Evolutionary conservation across 2,113 vertebrate species (phyloP).

Genomic region (Megalops atlanticus): DNA sequence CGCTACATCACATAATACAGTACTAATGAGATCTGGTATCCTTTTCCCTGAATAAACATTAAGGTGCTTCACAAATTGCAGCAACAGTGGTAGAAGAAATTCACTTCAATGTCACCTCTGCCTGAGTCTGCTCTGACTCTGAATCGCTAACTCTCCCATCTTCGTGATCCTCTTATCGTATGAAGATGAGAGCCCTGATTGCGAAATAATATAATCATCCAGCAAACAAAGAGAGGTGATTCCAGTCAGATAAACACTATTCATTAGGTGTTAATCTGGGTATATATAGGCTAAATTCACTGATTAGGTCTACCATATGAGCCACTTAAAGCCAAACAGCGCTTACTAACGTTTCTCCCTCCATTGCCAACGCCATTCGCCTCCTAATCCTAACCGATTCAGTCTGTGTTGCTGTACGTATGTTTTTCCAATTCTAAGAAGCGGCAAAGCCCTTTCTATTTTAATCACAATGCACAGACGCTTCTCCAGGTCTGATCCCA

Average conservation of each 20-base stretch:
- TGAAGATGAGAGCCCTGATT: neutral
- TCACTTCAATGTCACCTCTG: neutral
- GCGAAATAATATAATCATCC: neutral
- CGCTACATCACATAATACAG: too few species aligned
- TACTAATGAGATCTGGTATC: too few species aligned
- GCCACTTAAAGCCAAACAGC: neutral
- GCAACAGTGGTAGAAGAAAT: neutral
- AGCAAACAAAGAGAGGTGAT: neutral
- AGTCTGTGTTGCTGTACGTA: neutral
- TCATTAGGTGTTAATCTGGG: neutral
- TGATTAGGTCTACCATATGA: neutral
- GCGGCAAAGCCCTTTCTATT: neutral
- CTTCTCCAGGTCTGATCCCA: slow-evolving; percentile 8
- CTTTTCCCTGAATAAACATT: too few species aligned
- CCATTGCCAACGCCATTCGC: neutral
- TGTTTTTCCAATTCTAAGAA: slow-evolving; percentile 3
- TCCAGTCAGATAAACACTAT: neutral
- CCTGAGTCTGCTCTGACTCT: too few species aligned
- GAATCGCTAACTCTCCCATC: neutral
- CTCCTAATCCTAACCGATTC: neutral
- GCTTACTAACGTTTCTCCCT: neutral
- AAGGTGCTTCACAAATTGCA: neutral
- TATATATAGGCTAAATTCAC: neutral
- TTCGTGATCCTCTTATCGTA: neutral
- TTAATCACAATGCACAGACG: neutral